Evolutionary conservation across 2,888 invertebrate species (phyloP), one percentile per base, ranked within the genome.

Genomic region (Ametastegia equiseti): DNA sequence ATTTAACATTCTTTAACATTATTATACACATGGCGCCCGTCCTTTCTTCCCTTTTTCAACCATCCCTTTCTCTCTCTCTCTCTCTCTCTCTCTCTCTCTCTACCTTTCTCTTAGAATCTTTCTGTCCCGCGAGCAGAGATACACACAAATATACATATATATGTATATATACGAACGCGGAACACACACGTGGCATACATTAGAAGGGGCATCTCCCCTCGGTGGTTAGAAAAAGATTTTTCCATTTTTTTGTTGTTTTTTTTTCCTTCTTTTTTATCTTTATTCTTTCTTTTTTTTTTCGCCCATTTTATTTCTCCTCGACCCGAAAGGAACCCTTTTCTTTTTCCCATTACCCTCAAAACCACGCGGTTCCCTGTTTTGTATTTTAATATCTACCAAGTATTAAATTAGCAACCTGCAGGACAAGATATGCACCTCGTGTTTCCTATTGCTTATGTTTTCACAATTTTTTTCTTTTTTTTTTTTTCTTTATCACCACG

Each of bases 1-100:
- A 86, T 90, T 90, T 89, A 90, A 91, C 91, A 90, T 91, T 91
- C 91, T 91, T 91, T 88, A 90, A 91, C 91, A 90, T 91, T 91
- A 90, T 90, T 90, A 90, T 91, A 91, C 91, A 91, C 90, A 90
- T 90, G 91, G 90, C 89, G 91, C 88, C 79, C 82, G 82, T 82
- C 82, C 82, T 82, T 81, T 82, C 82, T 83, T 63, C 81, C 54
- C 57, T 80, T 30, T 69, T 50, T 57, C 81, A n/a, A n/a, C n/a
- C 73, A 47, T 47, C 75, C 82, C 79, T 71, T 63, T 75, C 81
- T 67, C 39, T 54, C 79, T 36, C 19, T 67, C 15, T 42, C 13
- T 11, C 39, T 19, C n/a, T 39, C 80, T 81, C 82, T 79, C 83
- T 13, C 82, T 81, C 82, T 78, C 73, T 63, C 80, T 81, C 82